Base-by-base conservation (phyloP, 2,888 invertebrate genomes). In the Fissipunctia ypsillon region DNA sequence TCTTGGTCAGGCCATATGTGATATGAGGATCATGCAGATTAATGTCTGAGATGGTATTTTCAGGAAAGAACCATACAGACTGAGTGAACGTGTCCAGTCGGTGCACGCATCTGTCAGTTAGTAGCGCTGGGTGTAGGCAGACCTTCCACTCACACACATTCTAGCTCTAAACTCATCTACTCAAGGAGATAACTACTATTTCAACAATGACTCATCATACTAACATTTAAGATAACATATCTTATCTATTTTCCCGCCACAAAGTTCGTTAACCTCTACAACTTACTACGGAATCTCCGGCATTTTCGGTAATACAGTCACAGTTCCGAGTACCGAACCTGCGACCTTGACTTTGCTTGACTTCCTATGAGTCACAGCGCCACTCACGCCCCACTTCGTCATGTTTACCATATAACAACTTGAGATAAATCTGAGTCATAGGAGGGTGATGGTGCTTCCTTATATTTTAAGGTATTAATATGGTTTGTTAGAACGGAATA, bases 371-470 rank as follows among this genome's bases (percentile, higher is more conserved):
- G 41, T 85, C 84, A 85, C 60, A 3, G 67, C 60, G 59, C 35
- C 81, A 69, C 57, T 68, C 56, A 35, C 60, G 52, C 64, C 65
- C 56, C 56, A 60, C 83, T 78, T 76, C 85, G 74, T 69, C 16
- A 28, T 80, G 35, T 65, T 65, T 59, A 79, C 48, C 50, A n/a
- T 64, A 48, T 57, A 57, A 50, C 38, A 54, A 38, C 52, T 50
- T 65, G 28, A 81, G 73, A 79, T 75, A 31, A 54, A 72, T 77
- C 60, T 81, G 84, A 86, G 28, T 86, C 73, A 86, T 69, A 19
- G 5, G 2, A 25, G 14, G n/a, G 45, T 65, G 43, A 64, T 65
- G 50, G 31, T 4, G 41, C 6, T 67, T 69, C 52, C 79, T 35
- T 48, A 41, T 22, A 19, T 16, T n/a, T 0, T 35, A 14, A 10